A percentile compares a stretch with the other conserved stretches of the same genome.
These are phyloP conservation scores for Limnephilus auricula DNA, from an alignment of 2,888 invertebrate species.

Conservation along the genomic window DNA sequence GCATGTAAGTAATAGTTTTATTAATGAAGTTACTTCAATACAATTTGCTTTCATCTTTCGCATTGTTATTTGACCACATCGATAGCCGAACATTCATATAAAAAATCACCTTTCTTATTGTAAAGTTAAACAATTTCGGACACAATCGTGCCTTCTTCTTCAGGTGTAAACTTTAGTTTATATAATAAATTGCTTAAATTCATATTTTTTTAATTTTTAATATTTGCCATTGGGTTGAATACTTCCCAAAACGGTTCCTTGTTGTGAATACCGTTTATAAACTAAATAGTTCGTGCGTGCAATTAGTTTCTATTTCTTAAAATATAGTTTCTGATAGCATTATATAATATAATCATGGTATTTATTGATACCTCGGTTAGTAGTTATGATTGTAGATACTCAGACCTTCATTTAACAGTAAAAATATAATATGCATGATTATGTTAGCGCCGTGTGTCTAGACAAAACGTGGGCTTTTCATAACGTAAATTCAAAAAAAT, in stretches of 20 bases:
- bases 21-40: no score
- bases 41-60: no score
- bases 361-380: background rate
- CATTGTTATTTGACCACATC: no score
- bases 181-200: background rate
- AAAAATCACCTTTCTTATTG: no score
- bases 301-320: background rate
- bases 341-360: background rate
- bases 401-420: background rate
- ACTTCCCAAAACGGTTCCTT: background rate
- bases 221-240: background rate
- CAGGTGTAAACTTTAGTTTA: no score
- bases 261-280: background rate
- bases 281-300: background rate
- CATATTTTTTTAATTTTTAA: background rate
- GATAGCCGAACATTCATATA: no score
- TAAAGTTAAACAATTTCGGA: no score
- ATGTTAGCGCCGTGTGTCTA: slow-evolving; percentile 23
- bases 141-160: background rate
- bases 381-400: background rate
- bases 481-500: background rate
- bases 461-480: slow-evolving; percentile 18
- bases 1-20: background rate
- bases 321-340: background rate
- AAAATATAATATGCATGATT: background rate